Evolutionary conservation across 2,888 invertebrate genomes (phyloP).

Genomic region (Corbicula japonica): DNA sequence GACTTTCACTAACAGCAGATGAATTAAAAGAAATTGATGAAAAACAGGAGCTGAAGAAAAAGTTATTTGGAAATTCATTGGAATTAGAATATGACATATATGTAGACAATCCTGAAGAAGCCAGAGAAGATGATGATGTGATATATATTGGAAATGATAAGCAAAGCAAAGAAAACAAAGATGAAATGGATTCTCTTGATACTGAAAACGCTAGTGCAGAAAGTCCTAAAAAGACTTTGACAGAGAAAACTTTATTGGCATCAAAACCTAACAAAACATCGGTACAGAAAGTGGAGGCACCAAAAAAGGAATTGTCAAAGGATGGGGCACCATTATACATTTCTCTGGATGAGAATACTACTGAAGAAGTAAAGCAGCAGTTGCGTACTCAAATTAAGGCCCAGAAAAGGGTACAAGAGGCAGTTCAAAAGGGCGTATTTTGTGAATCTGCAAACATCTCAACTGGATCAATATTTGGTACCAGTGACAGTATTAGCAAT

Average conservation of each 20-base stretch:
- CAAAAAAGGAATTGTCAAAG: not conserved
- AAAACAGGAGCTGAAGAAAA: slow-evolving; percentile 2
- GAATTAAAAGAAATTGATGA: slow-evolving; percentile 44
- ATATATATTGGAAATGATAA: too few species aligned
- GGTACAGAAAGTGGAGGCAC: not conserved
- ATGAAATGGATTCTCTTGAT: too few species aligned
- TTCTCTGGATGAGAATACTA: slow-evolving; percentile 19
- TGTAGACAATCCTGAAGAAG: slow-evolving; percentile 64
- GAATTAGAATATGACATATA: slow-evolving; percentile 56
- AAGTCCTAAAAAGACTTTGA: not conserved
- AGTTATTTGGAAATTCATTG: not conserved
- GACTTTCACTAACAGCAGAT: slow-evolving; percentile 26
- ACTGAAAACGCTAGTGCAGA: not conserved
- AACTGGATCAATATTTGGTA: too few species aligned
- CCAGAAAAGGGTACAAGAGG: not conserved
- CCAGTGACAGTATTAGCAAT: too few species aligned
- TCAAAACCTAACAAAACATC: not conserved
- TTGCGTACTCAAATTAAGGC: slow-evolving; percentile 35
- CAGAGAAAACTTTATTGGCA: not conserved
- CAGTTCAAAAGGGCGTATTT: slow-evolving; percentile 23
- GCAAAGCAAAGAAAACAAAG: too few species aligned
- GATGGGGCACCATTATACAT: slow-evolving; percentile 39
- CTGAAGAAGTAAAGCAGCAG: slow-evolving; percentile 36
- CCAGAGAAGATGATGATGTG: too few species aligned
- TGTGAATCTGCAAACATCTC: slow-evolving; percentile 14